Evolutionary conservation across 2,888 invertebrate genomes (phyloP), one percentile per base, ranked within the genome.

Genomic region (Drosophila dives): DNA sequence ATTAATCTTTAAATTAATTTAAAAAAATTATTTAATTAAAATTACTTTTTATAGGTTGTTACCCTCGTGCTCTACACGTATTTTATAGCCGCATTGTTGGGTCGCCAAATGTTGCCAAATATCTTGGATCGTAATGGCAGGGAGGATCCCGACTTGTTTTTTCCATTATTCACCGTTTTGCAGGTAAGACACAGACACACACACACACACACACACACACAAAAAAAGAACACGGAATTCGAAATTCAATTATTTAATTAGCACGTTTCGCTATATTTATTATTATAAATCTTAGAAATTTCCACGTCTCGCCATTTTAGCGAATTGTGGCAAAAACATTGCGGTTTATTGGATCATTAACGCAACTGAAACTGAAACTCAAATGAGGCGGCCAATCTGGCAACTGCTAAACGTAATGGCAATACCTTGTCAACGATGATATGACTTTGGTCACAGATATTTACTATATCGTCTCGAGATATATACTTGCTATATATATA

Each of bases 21-120:
- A n/a, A 15, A 5, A 10, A 65, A 55, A 65, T n/a, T n/a, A 23
- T 17, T 48, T 42, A 40, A 63, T 67, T 38, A 38, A 53, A n/a
- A 54, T 33, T 11, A 1, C 38, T 55, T 12, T 15, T 64, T 59
- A 1, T 94, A 98, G 98, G 98, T 98, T 77, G 98, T 98, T 36
- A 98, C 98, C 2, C 93, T 98, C 80, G 97, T 98, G 15, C 94
- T 98, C 64, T 98, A 98, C 92, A 96, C 97, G 11, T 98, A 98
- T 93, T 98, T 98, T 93, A 95, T 97, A 72, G 97, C 98, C 8
- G 97, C 97, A 12, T 94, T 98, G 64, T 94, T 98, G 93, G 98
- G 98, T 0, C 94, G 97, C 20, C 98, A 98, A 94, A 96, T 97
- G 93, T 94, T 97, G 72, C 95, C 95, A 0, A 90, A 90, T 75